Conservation (phyloP, 1,140 invertebrate genomes). For the Saxidomus purpurata region DNA sequence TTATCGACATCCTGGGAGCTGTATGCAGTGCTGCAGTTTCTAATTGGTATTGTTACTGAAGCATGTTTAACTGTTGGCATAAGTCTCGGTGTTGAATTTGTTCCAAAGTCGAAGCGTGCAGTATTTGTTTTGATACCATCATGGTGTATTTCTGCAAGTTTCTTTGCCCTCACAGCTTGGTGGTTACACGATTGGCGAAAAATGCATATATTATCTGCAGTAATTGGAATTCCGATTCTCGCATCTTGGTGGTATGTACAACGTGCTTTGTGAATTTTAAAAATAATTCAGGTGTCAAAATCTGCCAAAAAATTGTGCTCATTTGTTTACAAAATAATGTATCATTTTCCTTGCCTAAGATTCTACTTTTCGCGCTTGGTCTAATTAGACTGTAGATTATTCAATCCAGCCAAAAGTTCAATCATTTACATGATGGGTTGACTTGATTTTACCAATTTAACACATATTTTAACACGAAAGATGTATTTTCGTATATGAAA, state of each 20-base stretch:
- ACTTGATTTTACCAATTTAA: too few relatives aligned
- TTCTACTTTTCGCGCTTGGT: too few relatives aligned
- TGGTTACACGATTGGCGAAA: constrained; percentile 68
- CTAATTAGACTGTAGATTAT: too few relatives aligned
- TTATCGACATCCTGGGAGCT: constrained; percentile 78
- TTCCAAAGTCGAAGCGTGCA: constrained; percentile 15
- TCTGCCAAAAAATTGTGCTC: too few relatives aligned
- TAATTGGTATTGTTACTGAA: constrained; percentile 72
- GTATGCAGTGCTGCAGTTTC: constrained; percentile 74
- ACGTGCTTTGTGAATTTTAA: not conserved
- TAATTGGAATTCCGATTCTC: constrained; percentile 67
- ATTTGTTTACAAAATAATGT: too few relatives aligned
- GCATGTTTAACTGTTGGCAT: constrained; percentile 53
- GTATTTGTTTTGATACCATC: constrained; percentile 35
- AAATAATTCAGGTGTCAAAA: not conserved
- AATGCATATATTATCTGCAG: constrained; percentile 59
- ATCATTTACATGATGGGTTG: too few relatives aligned
- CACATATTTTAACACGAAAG: too few relatives aligned
- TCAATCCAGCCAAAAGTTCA: too few relatives aligned
- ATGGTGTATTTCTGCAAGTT: constrained; percentile 42
- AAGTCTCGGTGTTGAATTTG: constrained; percentile 55
- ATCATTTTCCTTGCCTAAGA: too few relatives aligned
- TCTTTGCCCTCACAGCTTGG: constrained; percentile 59
- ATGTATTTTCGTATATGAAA: too few relatives aligned
- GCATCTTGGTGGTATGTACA: constrained; percentile 70